A percentile compares a stretch with the other conserved stretches of the same genome.
Conservation (phyloP, 2,888 invertebrate genomes). For the Pantelozetes paolii region DNA sequence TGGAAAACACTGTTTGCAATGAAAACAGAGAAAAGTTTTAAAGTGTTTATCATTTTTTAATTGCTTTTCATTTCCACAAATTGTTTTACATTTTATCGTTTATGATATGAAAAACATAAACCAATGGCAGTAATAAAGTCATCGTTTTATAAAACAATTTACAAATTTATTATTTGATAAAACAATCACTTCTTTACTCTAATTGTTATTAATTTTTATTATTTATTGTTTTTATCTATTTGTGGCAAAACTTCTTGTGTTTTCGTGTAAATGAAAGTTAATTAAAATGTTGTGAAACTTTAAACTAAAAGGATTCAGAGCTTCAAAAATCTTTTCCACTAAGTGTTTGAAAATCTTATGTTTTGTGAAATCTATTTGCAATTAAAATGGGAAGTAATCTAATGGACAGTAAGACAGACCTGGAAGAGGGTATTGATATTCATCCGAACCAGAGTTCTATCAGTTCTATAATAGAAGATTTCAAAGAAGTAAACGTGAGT, state of each 20-base stretch:
- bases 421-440: slow-evolving; percentile 23
- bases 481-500: slow-evolving; percentile 41
- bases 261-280: too few species aligned
- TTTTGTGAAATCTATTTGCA: too few species aligned
- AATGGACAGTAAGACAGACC: slow-evolving; percentile 2
- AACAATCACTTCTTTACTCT: neutral
- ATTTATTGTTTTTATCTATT: too few species aligned
- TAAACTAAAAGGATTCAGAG: too few species aligned
- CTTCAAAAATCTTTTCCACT: too few species aligned
- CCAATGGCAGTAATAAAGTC: too few species aligned
- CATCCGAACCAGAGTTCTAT: slow-evolving; percentile 19
- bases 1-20: neutral
- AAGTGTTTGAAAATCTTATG: too few species aligned
- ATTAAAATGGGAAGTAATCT: neutral
- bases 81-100: too few species aligned
- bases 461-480: slow-evolving; percentile 37
- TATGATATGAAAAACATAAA: too few species aligned
- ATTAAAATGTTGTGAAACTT: too few species aligned
- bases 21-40: neutral
- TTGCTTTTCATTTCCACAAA: neutral
- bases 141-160: neutral
- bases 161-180: neutral
- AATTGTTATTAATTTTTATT: neutral
- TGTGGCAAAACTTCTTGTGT: neutral
- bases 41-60: neutral